Evolutionary conservation across 2,113 vertebrate genomes (phyloP).

Genomic region (Pelobates fuscus): DNA sequence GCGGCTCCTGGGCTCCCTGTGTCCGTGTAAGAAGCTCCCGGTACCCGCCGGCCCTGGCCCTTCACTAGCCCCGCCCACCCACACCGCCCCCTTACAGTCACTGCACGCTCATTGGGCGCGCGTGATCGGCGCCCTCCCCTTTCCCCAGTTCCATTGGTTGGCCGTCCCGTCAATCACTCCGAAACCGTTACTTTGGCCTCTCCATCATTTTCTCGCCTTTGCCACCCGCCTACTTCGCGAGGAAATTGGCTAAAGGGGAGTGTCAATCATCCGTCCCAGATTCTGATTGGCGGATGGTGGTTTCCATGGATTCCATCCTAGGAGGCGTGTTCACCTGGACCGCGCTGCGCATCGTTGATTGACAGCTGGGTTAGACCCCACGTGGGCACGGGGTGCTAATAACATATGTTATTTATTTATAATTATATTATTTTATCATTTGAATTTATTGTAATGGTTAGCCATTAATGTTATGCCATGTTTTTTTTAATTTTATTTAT

Average conservation of each 20-base stretch:
- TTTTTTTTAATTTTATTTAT: no score
- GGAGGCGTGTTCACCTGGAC: background rate
- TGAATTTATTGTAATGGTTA: no score
- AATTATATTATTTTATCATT: no score
- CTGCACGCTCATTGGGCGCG: background rate
- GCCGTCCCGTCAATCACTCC: background rate
- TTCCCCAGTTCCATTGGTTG: background rate
- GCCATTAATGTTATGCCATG: no score
- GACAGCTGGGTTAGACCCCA: constrained; percentile 25
- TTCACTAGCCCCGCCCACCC: background rate
- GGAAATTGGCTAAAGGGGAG: constrained; percentile 12
- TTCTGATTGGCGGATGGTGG: constrained; percentile 4
- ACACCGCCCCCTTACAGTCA: background rate
- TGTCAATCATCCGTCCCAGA: background rate
- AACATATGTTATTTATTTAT: background rate
- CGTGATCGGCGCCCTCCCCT: background rate
- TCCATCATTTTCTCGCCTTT: constrained; percentile 12
- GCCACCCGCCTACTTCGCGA: constrained; percentile 21
- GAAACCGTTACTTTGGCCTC: constrained; percentile 39
- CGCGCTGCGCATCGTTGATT: constrained; percentile 29
- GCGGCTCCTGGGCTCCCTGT: constrained; percentile 33
- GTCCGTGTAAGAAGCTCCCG: constrained; percentile 38
- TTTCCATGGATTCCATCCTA: constrained; percentile 20
- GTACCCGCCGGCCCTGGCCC: constrained; percentile 33
- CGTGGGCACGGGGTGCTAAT: constrained; percentile 25